Percentiles rank a stretch among this genome's conserved stretches.
These are phyloP conservation scores for Leptestheria dahalacensis DNA, from an alignment of 1,140 invertebrate species.

Conservation along the genomic window DNA sequence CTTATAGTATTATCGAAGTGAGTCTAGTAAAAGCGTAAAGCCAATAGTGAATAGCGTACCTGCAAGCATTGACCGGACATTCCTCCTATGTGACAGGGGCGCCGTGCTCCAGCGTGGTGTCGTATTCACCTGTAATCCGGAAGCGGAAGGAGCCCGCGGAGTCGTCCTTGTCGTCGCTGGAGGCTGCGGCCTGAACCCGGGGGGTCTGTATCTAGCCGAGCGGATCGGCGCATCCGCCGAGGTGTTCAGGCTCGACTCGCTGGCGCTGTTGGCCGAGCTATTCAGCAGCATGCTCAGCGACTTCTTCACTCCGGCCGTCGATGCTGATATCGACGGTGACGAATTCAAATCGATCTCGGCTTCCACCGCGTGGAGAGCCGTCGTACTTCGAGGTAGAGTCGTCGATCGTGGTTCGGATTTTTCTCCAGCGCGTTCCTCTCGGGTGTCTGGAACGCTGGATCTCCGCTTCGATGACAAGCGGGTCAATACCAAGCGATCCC, in stretches of 20 bases:
- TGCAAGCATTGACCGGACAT: conserved; percentile 14
- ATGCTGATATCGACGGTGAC: conserved; percentile 29
- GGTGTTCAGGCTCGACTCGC: conserved; percentile 17
- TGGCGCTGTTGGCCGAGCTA: conserved; percentile 14
- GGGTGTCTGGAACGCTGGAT: conserved; percentile 50
- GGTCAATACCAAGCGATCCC: conserved; percentile 13
- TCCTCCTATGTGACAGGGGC: conserved; percentile 3
- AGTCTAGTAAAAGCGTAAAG: too few species aligned
- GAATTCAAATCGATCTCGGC: conserved; percentile 17
- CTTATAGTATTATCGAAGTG: too few species aligned
- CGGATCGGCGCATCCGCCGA: conserved; percentile 37
- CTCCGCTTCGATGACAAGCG: conserved; percentile 37
- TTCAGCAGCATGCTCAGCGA: conserved; percentile 41
- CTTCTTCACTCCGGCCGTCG: conserved; percentile 42
- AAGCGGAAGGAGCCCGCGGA: conserved; percentile 19
- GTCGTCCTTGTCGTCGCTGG: conserved; percentile 11
- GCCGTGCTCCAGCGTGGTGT: conserved; percentile 9
- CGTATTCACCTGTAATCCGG: conserved; percentile 13
- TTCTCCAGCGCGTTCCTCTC: conserved; percentile 42
- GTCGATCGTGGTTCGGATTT: conserved; percentile 37
- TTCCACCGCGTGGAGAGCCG: conserved; percentile 14
- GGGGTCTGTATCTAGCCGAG: conserved; percentile 68
- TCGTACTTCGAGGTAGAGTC: conserved; percentile 41
- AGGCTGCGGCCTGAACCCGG: conserved; percentile 44
- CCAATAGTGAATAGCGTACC: too few species aligned